phyloP scores from a whole-genome alignment of 2,797 vertebrate species.

The Tarsius wallacei region DNA sequence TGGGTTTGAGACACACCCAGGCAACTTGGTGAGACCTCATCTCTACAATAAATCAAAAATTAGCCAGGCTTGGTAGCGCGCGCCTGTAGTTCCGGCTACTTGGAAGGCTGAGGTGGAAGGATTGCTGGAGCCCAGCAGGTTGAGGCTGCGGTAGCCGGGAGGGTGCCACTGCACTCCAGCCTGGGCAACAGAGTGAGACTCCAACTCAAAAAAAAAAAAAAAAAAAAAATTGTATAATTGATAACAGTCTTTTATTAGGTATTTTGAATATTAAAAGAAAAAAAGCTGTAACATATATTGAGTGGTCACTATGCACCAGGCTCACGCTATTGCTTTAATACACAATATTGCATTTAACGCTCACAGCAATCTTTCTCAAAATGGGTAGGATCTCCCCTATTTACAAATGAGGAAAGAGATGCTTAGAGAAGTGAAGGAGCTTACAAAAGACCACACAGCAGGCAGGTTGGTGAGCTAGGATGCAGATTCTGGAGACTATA shows the following conservation, averaged over 20 bases:
- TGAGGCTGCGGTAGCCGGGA: too few relatives aligned
- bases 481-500: background rate
- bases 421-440: background rate
- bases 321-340: background rate
- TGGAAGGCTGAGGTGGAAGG: too few relatives aligned
- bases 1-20: too few relatives aligned
- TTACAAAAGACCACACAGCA: background rate
- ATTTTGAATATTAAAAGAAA: background rate
- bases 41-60: too few relatives aligned
- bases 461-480: background rate
- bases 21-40: too few relatives aligned
- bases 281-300: background rate
- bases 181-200: too few relatives aligned
- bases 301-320: background rate
- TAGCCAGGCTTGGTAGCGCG: too few relatives aligned
- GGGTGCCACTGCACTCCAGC: too few relatives aligned
- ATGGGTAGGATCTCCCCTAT: background rate
- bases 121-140: too few relatives aligned
- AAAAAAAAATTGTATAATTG: conserved; percentile 38
- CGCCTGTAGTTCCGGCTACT: too few relatives aligned
- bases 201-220: too few relatives aligned
- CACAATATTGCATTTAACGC: background rate
- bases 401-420: background rate
- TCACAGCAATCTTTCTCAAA: background rate
- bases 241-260: background rate